Base-by-base conservation (phyloP, 2,888 invertebrate genomes). In the Strigamia maritima region DNA sequence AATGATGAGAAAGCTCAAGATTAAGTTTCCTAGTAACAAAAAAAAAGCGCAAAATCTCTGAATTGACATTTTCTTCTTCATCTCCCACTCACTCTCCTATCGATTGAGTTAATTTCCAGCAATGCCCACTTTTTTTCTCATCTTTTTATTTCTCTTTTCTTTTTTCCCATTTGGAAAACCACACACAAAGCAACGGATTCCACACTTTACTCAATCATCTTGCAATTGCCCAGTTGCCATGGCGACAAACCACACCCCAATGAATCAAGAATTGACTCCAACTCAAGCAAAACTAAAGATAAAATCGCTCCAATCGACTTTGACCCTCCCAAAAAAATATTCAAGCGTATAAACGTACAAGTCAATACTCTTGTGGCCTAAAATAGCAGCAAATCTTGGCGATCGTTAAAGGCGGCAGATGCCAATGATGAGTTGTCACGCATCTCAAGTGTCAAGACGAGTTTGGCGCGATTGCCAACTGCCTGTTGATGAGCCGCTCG, bases 161-260 rank as follows among this genome's bases (percentile, higher is more conserved):
- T 19, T 22, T 70, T 28, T 28, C 26, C 70, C 70, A 70, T 70
- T 70, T 70, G 28, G 70, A 70, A 70, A 70, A 70, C 70, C 70
- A 70, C 70, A 70, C 70, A 70, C 70, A 70, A 70, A 70, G 70
- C 70, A 70, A 70, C 70, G 70, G 70, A 70, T 28, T 70, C 70
- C 28, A 16, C 70, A 70, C 70, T 70, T 70, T 28, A 28, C 70
- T 70, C 28, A 26, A 70, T 70, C 70, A 70, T 70, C 70, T 28
- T 60, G 10, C 60, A 60, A 60, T 60, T 26, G 70, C 70, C 24
- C 70, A 26, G 70, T 24, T 70, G 28, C 70, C 70, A 70, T 70
- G 70, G 16, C 70, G 14, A 70, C 70, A 12, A 70, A 28, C 70
- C 70, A 70, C 70, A 70, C 70, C 70, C 70, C 70, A 28, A 70